phyloP scores from a whole-genome alignment of 2,797 vertebrate genomes.

The Crenichthys baileyi region DNA sequence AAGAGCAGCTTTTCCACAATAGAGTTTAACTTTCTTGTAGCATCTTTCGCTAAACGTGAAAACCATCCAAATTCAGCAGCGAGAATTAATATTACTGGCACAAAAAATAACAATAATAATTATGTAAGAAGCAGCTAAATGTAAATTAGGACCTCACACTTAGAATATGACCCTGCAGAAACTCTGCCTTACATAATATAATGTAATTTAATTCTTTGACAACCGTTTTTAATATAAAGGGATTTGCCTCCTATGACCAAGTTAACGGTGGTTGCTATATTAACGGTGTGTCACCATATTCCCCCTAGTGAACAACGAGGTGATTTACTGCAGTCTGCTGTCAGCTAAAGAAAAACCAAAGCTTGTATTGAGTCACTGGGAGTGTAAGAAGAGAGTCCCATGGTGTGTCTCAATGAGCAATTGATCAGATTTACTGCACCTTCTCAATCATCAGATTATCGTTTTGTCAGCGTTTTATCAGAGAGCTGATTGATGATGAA shows the following conservation, averaged over 20 bases:
- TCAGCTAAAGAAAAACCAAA: constrained; percentile 40
- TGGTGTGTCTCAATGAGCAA: not conserved
- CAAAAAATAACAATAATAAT: too few relatives aligned
- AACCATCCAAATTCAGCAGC: not conserved
- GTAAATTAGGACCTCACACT: too few relatives aligned
- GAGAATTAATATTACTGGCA: too few relatives aligned
- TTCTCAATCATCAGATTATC: not conserved
- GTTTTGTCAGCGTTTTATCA: not conserved
- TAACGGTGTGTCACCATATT: constrained; percentile 1
- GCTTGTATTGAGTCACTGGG: constrained; percentile 30
- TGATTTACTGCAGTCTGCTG: constrained; percentile 15
- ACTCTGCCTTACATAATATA: too few relatives aligned
- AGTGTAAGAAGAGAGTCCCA: constrained; percentile 6
- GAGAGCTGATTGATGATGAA: not conserved
- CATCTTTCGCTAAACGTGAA: not conserved
- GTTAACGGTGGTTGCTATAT: not conserved
- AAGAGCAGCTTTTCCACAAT: not conserved
- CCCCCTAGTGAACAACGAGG: constrained; percentile 4
- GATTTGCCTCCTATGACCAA: too few relatives aligned
- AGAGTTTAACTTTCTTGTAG: not conserved
- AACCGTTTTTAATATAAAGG: too few relatives aligned
- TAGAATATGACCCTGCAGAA: too few relatives aligned
- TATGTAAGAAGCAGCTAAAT: too few relatives aligned
- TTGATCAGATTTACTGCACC: not conserved
- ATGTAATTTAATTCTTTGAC: too few relatives aligned